These are phyloP conservation scores for Heliconius sara DNA, from an alignment of 2,888 invertebrate species.

Conservation along the genomic window DNA sequence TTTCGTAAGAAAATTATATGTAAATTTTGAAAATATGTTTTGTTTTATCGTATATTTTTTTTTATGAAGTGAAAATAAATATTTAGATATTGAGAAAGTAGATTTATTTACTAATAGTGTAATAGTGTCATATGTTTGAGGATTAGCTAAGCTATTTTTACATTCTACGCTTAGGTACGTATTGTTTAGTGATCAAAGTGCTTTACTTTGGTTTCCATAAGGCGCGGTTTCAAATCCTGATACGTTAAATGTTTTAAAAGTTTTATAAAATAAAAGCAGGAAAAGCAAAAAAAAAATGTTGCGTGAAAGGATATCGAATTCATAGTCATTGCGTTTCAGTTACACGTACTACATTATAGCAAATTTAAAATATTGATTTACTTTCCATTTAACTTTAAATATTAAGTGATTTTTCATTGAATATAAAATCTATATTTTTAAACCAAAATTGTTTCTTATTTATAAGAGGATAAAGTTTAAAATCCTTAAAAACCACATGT, in stretches of 20 bases:
- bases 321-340: no score
- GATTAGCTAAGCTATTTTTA: not conserved
- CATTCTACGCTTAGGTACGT: no score
- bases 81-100: no score
- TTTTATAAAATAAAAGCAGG: no score
- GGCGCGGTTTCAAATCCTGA: no score
- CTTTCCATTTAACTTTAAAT: not conserved
- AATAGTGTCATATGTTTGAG: not conserved
- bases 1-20: not conserved
- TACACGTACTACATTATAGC: not conserved
- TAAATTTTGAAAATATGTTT: constrained; percentile 4
- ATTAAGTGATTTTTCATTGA: not conserved
- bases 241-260: no score
- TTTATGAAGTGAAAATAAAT: no score
- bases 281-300: no score
- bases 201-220: no score
- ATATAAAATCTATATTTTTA: not conserved
- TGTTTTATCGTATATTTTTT: not conserved
- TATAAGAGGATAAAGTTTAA: not conserved
- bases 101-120: not conserved
- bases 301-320: no score
- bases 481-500: not conserved
- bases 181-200: no score
- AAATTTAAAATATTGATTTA: not conserved
- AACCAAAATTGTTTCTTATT: not conserved